Conservation (phyloP, 2,888 invertebrate species). For the Oscheius onirici region DNA sequence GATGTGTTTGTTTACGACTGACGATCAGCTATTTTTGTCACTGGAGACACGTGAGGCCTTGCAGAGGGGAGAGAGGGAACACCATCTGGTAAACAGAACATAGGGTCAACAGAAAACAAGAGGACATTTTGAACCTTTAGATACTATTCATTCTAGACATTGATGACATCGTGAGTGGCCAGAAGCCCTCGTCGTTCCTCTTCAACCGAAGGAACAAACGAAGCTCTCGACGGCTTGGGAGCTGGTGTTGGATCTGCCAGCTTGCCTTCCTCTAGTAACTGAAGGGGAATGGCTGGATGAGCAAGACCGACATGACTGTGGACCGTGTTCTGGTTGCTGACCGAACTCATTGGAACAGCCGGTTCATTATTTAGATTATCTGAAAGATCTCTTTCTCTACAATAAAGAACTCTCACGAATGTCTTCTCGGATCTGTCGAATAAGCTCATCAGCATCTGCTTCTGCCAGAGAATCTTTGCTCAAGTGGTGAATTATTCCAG, state of each 20-base stretch:
- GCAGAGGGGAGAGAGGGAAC: constrained; percentile 8
- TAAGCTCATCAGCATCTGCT: constrained; percentile 68
- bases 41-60: no score
- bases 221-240: constrained; percentile 25
- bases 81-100: not conserved
- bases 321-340: constrained; percentile 23
- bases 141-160: not conserved
- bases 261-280: constrained; percentile 26
- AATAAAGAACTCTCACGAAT: constrained; percentile 62
- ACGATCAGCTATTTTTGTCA: no score
- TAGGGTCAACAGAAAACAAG: not conserved
- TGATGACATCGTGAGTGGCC: constrained; percentile 13
- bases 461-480: constrained; percentile 60
- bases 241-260: not conserved
- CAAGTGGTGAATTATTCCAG: constrained; percentile 70
- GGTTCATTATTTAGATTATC: constrained; percentile 31
- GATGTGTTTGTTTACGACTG: no score
- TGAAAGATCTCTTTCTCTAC: not conserved
- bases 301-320: constrained; percentile 22
- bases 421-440: constrained; percentile 66
- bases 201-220: constrained; percentile 27
- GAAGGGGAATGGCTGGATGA: constrained; percentile 29
- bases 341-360: not conserved
- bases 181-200: constrained; percentile 29
- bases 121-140: no score